Base-by-base conservation (phyloP, 1,140 invertebrate genomes). In the Globodera rostochiensis region DNA sequence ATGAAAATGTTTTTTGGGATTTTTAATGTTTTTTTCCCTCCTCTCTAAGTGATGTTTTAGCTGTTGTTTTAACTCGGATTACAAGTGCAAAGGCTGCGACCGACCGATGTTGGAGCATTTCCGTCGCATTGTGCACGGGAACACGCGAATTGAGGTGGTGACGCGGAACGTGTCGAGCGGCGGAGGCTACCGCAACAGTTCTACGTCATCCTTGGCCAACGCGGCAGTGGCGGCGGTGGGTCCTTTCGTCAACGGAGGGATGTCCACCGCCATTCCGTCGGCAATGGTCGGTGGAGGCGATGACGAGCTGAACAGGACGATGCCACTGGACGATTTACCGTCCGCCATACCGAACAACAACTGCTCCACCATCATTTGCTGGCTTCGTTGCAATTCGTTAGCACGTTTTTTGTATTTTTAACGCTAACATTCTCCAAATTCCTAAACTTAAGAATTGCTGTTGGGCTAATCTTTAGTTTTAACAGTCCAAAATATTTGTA, bases 51-150 rank as follows among this genome's bases (percentile, higher is more conserved):
- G 75, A 8, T 45, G 15, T 11, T 77, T 78, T 15, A 86, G 84
- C 64, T 88, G 80, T 80, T 89, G 86, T 71, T 90, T 90, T 79
- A 89, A 91, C 77, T 84, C 90, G 66, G 85, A 94, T 2, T 96
- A 95, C 88, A 93, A 93, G 50, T 98, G 97, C 89, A 94, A 94
- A 0, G 91, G 92, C 3, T 98, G 96, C 91, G 93, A 93, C 50
- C 93, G 94, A 19, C 93, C 95, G 4, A 96, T 98, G 92, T 91
- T 94, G 53, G 94, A 95, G 71, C 97, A 99, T 90, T 93, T 95
- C 4, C 91, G 96, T 50, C 92, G 94, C 82, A 95, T 95, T 90
- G 93, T 94, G 0, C 94, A 95, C 88, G 93, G 93, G 4, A 92
- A 93, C 80, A 94, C 91, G 25, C 94, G 94, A 85, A 92, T 95